These are phyloP conservation scores for Nothobranchius kuhntae DNA, from an alignment of 2,113 vertebrate species.

Conservation along the genomic window DNA sequence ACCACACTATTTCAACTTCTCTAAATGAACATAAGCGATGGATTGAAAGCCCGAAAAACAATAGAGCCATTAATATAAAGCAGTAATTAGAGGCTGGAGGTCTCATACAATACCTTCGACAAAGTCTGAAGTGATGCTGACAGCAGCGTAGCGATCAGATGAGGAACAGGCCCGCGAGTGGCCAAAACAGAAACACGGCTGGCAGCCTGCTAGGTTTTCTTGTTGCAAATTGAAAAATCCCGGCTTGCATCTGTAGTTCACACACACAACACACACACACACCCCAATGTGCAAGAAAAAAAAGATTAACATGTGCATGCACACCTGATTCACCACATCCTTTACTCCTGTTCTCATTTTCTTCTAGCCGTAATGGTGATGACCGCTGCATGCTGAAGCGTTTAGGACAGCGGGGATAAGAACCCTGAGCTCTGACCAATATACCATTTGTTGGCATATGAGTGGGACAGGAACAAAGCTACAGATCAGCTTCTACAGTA, in stretches of 20 bases:
- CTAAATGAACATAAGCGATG: no score
- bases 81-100: conserved; percentile 7
- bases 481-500: conserved; percentile 50
- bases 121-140: conserved; percentile 82
- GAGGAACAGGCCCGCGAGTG: conserved; percentile 85
- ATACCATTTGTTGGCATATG: conserved; percentile 29
- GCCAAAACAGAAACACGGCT: conserved; percentile 89
- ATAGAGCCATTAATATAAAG: conserved; percentile 9
- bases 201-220: conserved; percentile 83
- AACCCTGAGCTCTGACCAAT: conserved; percentile 44
- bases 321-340: conserved; percentile 22
- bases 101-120: conserved; percentile 77
- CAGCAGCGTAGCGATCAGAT: conserved; percentile 69
- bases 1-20: no score
- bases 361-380: conserved; percentile 10
- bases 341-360: conserved; percentile 17
- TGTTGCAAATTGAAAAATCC: conserved; percentile 88
- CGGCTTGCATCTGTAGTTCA: conserved; percentile 83
- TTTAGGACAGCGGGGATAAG: conserved; percentile 11
- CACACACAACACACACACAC: conserved; percentile 26
- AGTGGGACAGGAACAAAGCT: conserved; percentile 31
- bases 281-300: conserved; percentile 8
- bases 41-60: background rate
- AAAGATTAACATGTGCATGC: conserved; percentile 36
- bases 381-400: background rate